A percentile compares a stretch with the other conserved stretches of the same genome.
Conservation (phyloP, 2,113 vertebrate species). For the Cyprichromis sp. region DNA sequence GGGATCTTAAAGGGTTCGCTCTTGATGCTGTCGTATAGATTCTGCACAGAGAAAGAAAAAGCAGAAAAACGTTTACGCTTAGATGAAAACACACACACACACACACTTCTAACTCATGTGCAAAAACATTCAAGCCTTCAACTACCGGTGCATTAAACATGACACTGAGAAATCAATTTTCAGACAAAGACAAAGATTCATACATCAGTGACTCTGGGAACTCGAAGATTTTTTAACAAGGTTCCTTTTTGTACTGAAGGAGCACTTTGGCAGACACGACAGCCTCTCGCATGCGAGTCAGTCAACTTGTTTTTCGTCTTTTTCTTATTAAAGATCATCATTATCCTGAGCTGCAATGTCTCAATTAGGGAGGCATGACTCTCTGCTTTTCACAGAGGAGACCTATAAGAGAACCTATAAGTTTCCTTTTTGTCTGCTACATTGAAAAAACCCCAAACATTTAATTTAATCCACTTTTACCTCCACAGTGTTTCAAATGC, state of each 20-base stretch:
- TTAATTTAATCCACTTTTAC: background rate
- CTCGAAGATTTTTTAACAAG: background rate
- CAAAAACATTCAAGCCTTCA: background rate
- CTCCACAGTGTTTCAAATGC: background rate
- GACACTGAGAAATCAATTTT: background rate
- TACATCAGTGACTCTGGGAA: background rate
- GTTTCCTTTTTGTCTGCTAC: background rate
- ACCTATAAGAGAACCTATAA: background rate
- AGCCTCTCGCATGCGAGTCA: background rate
- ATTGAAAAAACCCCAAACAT: background rate
- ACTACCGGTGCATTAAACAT: background rate
- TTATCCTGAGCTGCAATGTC: constrained; percentile 2
- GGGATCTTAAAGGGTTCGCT: constrained; percentile 99
- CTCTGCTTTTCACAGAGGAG: background rate
- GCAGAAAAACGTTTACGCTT: fast-evolving
- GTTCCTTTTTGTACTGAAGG: background rate
- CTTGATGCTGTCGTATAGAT: constrained; percentile 99
- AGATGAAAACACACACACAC: background rate
- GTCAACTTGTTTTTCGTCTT: background rate
- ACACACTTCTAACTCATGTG: background rate
- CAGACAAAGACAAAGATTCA: background rate
- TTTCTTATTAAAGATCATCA: background rate
- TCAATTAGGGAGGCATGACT: background rate
- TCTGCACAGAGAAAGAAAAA: constrained; percentile 63
- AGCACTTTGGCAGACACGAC: background rate